A percentile compares a stretch with the other conserved stretches of the same genome.
phyloP scores from a whole-genome alignment of 1,140 invertebrate species.

The Drosophila leontia region DNA sequence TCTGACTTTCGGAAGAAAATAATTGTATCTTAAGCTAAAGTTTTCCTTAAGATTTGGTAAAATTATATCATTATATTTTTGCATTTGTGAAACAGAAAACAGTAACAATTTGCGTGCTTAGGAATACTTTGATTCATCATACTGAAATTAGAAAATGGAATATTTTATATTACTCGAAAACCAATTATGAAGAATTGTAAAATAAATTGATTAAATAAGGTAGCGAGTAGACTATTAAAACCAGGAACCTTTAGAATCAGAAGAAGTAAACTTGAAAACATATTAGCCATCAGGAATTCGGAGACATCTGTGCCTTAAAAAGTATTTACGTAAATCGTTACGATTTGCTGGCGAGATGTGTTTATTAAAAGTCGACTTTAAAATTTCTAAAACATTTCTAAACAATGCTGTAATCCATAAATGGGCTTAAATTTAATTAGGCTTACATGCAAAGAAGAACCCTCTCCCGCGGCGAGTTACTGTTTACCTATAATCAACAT shows the following conservation, averaged over 20 bases:
- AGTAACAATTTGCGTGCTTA: not conserved
- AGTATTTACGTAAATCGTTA: too few species aligned
- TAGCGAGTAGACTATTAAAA: too few species aligned
- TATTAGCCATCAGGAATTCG: too few species aligned
- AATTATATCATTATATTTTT: too few species aligned
- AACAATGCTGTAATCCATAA: not conserved
- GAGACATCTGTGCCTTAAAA: too few species aligned
- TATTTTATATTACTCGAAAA: not conserved
- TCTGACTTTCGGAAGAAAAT: not conserved
- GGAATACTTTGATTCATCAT: not conserved
- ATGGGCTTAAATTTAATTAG: not conserved
- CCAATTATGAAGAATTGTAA: not conserved
- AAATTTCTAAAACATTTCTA: not conserved
- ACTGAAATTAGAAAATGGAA: not conserved
- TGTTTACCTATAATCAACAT: conserved; percentile 48
- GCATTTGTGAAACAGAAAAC: too few species aligned
- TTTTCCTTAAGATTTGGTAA: not conserved
- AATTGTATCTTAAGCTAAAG: not conserved
- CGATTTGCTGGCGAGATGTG: not conserved
- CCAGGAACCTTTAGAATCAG: too few species aligned
- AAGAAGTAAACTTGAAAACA: too few species aligned
- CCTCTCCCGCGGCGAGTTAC: not conserved
- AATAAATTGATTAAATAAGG: not conserved
- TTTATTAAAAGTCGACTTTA: not conserved
- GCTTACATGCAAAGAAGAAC: not conserved